Base-by-base conservation (phyloP, 2,888 invertebrate genomes). In the Argynnis bischoffii region DNA sequence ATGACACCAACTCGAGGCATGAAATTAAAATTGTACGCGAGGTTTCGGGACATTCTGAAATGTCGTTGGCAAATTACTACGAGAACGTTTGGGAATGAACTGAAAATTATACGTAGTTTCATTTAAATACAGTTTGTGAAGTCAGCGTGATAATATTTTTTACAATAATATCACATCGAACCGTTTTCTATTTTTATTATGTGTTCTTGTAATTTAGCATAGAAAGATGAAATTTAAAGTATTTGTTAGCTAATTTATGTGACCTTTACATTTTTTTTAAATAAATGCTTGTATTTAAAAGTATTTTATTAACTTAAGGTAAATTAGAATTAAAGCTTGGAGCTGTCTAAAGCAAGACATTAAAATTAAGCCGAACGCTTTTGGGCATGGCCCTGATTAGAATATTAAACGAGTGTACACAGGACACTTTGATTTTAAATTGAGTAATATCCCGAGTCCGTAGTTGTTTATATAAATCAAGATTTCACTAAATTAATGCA, bases 401-500 rank as follows among this genome's bases (percentile, higher is more conserved):
- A 83, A 84, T 84, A 79, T 79, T 78, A 81, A 83, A 80, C 80
- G 76, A 79, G 76, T 71, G 73, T 73, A 77, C 73, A 76, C 77
- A 54, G 69, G 69, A 75, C 67, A 71, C 63, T 66, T 61, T 21
- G 69, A 72, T 69, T 67, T 70, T 54, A 69, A 72, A 68, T 72
- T 69, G 63, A 65, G 54, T 61, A 59, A 63, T 72, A 66, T 70
- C 63, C 59, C 21, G 21, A 47, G 48, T 35, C 59, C 51, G 46
- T 57, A 69, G 51, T 15, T 41, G 26, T 18, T n/a, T 46, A 47
- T 48, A 18, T 54, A 60, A 14, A 46, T 31, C 18, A 5, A 31
- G 26, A 54, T 66, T 48, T 53, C 8, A 16, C 15, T 55, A 31
- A 6, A 50, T 55, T 35, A 13, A 1, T 35, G 18, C 2, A 8